A percentile compares a stretch with the other conserved stretches of the same genome.
Conservation (phyloP, 2,888 invertebrate genomes). For the Macaria notata region DNA sequence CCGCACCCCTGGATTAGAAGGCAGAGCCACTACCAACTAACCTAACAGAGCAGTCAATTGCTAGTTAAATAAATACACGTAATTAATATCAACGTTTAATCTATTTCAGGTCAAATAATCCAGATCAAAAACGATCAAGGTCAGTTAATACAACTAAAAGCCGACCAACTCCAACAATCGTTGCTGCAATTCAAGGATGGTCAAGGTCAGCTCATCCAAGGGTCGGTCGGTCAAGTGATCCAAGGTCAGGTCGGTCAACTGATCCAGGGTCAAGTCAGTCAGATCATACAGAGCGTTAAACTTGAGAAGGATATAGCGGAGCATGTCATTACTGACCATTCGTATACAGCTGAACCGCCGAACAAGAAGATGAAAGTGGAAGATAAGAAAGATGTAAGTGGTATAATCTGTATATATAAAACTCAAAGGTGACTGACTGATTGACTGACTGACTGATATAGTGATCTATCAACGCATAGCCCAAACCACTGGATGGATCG, state of each 20-base stretch:
- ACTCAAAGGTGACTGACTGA: too few relatives aligned
- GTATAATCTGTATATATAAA: too few relatives aligned
- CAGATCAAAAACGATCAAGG: constrained; percentile 73
- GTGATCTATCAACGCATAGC: too few relatives aligned
- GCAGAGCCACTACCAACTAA: too few relatives aligned
- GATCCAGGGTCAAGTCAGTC: constrained; percentile 8
- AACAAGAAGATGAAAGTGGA: constrained; percentile 65
- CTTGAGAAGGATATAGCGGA: constrained; percentile 59
- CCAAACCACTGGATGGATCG: too few relatives aligned
- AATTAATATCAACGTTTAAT: too few relatives aligned
- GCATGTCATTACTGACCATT: constrained; percentile 58
- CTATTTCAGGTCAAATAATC: constrained; percentile 55
- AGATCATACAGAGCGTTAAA: constrained; percentile 35
- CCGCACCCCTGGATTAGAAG: too few relatives aligned
- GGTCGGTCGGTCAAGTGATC: constrained; percentile 2
- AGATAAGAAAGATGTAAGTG: constrained; percentile 60
- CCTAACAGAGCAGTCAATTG: too few relatives aligned
- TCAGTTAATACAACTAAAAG: constrained; percentile 71
- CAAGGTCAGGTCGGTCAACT: not conserved
- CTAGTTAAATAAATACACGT: too few relatives aligned
- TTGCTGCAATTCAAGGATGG: constrained; percentile 65
- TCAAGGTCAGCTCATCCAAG: constrained; percentile 37
- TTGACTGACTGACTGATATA: too few relatives aligned
- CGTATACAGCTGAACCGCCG: constrained; percentile 66
- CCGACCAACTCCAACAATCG: constrained; percentile 60